Conservation (phyloP, 37 sponge, comb jelly and placozoan genomes). For the Beroe ovata region DNA sequence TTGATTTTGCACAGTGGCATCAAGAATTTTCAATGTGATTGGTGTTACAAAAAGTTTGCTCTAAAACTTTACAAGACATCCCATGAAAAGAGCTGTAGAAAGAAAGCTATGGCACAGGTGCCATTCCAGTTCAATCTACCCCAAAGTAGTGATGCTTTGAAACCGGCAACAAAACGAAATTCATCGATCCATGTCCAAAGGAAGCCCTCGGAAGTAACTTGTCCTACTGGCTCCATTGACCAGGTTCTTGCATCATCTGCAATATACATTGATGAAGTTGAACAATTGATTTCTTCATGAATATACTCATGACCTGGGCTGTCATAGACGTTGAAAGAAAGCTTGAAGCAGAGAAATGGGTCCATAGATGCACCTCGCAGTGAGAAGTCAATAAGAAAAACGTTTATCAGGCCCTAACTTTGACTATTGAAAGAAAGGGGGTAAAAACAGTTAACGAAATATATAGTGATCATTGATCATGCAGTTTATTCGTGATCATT, state of each 20-base stretch:
- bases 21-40: slow-evolving; percentile 57
- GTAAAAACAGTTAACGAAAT: too few relatives aligned
- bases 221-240: background rate
- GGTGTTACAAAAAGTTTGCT: slow-evolving; percentile 55
- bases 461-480: too few relatives aligned
- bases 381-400: too few relatives aligned
- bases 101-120: background rate
- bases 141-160: background rate
- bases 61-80: slow-evolving; percentile 39
- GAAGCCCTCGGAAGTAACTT: background rate
- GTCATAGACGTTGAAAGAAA: too few relatives aligned
- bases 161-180: background rate
- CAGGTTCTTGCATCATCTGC: background rate
- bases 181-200: background rate
- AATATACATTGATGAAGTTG: slow-evolving; percentile 16
- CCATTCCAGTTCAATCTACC: slow-evolving; percentile 38
- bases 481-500: too few relatives aligned
- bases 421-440: too few relatives aligned
- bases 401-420: too few relatives aligned
- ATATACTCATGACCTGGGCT: too few relatives aligned
- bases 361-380: too few relatives aligned
- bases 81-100: slow-evolving; percentile 61
- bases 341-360: too few relatives aligned
- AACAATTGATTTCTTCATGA: slow-evolving; percentile 32
- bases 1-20: slow-evolving; percentile 36